Evolutionary conservation across 1,140 invertebrate genomes (phyloP).

Genomic region (Eueides isabella): DNA sequence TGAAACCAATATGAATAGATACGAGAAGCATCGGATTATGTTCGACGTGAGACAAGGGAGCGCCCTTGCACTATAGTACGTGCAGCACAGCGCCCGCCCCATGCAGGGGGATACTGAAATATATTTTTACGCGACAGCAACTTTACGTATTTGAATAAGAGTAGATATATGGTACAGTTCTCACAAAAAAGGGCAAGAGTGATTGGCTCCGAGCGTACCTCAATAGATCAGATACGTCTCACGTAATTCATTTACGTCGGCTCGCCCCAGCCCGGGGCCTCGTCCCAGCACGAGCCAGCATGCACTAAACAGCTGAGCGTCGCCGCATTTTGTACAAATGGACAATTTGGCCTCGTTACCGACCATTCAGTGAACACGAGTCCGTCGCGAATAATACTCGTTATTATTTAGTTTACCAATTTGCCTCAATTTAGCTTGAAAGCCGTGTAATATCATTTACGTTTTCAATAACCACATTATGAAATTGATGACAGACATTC

Average conservation of each 20-base stretch:
- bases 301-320: slow-evolving; percentile 17
- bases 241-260: slow-evolving; percentile 31
- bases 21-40: not conserved
- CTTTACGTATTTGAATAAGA: not conserved
- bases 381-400: not conserved
- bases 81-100: not conserved
- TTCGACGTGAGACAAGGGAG: not conserved
- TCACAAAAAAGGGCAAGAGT: not conserved
- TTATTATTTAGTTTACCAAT: slow-evolving; percentile 3
- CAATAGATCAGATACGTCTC: slow-evolving; percentile 33
- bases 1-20: not conserved
- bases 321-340: slow-evolving; percentile 1
- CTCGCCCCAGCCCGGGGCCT: not conserved
- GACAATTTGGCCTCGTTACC: slow-evolving; percentile 8
- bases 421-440: not conserved
- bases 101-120: slow-evolving; percentile 10
- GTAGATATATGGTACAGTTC: not conserved
- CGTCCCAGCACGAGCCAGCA: not conserved
- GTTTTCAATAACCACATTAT: not conserved
- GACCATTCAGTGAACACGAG: not conserved
- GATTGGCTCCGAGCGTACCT: slow-evolving; percentile 27
- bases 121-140: not conserved
- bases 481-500: not conserved
- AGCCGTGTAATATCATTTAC: not conserved
- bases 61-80: not conserved